Evolutionary conservation across 2,888 invertebrate genomes (phyloP), one percentile per base, ranked within the genome.

Genomic region (Eupithecia pulchellata): DNA sequence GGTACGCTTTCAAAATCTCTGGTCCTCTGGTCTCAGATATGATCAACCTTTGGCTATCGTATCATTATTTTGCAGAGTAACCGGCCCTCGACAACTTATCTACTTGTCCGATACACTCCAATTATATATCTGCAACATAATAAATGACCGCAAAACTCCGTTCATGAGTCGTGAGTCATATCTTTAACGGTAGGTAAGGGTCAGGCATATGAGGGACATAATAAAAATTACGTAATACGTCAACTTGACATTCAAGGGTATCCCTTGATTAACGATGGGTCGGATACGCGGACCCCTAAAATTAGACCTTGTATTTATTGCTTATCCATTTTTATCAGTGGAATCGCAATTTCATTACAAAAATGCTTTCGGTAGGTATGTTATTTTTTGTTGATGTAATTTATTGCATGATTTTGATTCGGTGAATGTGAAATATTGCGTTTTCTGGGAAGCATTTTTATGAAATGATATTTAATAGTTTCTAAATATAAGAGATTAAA

Each of bases 191-290:
- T 62, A 74, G 64, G 70, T 71, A 70, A 63, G 65, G 39, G 30
- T 42, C 17, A 42, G 66, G 65, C 68, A 64, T 68, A 72, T 71
- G 67, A 73, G 72, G 71, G 74, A 79, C 79, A 84, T 84, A 86
- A 86, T 85, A 86, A 86, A 87, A 89, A 90, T 91, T 87, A 88
- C 86, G 86, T 85, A 84, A 89, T 89, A 86, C 84, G 88, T 91
- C 91, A 90, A 79, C 80, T 78, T 85, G 86, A 86, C 85, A 82
- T 81, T 82, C 80, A 76, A 79, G 81, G 82, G 81, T 65, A 74
- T 75, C 75, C 73, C 74, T 84, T 91, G 91, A 93, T 92, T 91
- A 91, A 92, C 92, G 91, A 86, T 79, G 75, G 78, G 76, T 77
- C 79, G 82, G 81, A 82, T 78, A 81, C 86, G 88, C 85, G 77